Base-by-base conservation (phyloP, 2,113 vertebrate genomes). In the Mustelus asterias region DNA sequence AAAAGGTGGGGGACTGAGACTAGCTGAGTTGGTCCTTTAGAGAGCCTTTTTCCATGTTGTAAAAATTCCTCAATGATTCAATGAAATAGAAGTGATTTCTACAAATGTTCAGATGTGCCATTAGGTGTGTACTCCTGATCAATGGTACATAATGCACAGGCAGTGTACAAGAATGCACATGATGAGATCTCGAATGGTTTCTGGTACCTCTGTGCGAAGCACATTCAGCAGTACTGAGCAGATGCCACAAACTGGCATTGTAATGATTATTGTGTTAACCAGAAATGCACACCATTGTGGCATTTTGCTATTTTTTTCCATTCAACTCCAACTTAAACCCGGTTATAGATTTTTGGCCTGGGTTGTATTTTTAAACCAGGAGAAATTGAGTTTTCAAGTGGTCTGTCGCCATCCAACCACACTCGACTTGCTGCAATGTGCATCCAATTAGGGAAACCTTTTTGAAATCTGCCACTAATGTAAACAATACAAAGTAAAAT, bases 401-500 rank as follows among this genome's bases (percentile, higher is more conserved):
- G 41, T 33, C 67, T 48, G 67, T 33, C 67, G 20, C 63, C 92
- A 70, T 94, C 60, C 63, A 67, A 41, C 60, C 90, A 67, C 88
- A 13, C 67, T 94, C n/a, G 2, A 41, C 9, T 24, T 92, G 65
- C 65, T 22, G 67, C 18, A 44, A 95, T 95, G 69, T 95, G 94
- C 11, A 76, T 72, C 92, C 94, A 72, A 95, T 72, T 95, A 54
- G 67, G 24, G 41, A 95, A 95, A 29, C 37, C 44, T 72, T 95
- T 72, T 54, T 76, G 37, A 72, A 95, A 72, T 48, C 41, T 95
- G 94, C 69, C 44, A 95, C 94, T 72, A 33, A 95, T 54, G 44
- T 72, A 95, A 95, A 95, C 69, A 72, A 72, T 95, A 95, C 69
- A 95, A 95, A 76, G 94, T 33, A 69, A 70, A 95, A 95, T 76